Base-by-base conservation (phyloP, 2,113 vertebrate species). In the Neomonachus schauinslandi region DNA sequence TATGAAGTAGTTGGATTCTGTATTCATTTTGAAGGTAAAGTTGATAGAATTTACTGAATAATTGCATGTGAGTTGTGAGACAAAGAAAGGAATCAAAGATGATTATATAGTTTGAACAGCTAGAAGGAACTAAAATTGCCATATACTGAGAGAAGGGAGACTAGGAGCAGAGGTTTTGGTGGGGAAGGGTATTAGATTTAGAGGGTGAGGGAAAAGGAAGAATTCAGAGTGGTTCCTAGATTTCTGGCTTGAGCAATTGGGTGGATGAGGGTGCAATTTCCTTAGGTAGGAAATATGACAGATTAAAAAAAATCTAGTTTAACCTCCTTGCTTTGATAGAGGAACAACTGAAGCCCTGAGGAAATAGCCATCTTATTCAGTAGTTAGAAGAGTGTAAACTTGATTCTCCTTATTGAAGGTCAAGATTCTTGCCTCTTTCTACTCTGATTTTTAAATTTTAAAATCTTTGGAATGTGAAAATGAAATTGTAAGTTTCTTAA, bases 161-260 rank as follows among this genome's bases (percentile, higher is more conserved):
- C 1, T 67, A 2, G 24, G 36, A 12, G 14, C 11, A 89, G 36
- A 83, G 6, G 14, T 83, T 97, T 86, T 63, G 4, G 8, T 86
- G 55, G 21, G 4, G 7, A 74, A 3, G 3, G 1, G 0, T 94
- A 71, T 79, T 82, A 82, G 36, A 79, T 90, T 91, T 91, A 39
- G 49, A 69, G 28, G 42, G 18, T 89, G 7, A 87, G 36, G 51
- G 22, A 83, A 79, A 95, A 86, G n/a, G 6, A 91, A 88, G 33
- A 92, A 90, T 55, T 95, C 59, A 90, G 80, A 71, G 80, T 92
- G 14, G 65, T 18, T 65, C 16, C 24, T 92, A 31, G 19, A 53
- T 91, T 94, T 94, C 42, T 96, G 61, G 12, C 51, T 83, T 91
- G 79, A 95, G 16, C 15, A 86, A 79, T 14, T 93, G 24, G 21